Evolutionary conservation across 1,140 invertebrate genomes (phyloP).

Genomic region (Leptopilina clavipes): DNA sequence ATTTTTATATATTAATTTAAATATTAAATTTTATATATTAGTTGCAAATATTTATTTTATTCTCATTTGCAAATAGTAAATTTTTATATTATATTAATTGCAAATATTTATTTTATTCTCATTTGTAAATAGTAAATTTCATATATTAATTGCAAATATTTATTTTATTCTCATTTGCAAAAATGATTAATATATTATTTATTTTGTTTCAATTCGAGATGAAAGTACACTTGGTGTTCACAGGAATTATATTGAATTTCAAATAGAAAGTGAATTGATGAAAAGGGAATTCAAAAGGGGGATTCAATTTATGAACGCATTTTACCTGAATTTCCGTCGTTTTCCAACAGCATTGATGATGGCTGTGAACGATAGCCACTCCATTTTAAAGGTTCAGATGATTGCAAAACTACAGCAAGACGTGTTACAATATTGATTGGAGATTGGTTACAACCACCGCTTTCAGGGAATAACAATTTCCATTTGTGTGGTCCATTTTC

Average conservation of each 20-base stretch:
- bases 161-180: too few relatives aligned
- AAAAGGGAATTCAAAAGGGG: neutral
- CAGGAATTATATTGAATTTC: neutral
- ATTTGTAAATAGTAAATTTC: too few relatives aligned
- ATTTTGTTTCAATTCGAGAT: neutral
- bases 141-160: too few relatives aligned
- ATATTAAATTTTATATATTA: too few relatives aligned
- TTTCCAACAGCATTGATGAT: slow-evolving; percentile 55
- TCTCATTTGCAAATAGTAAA: too few relatives aligned
- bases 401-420: slow-evolving; percentile 51
- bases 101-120: too few relatives aligned
- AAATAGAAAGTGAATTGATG: neutral
- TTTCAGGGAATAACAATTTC: slow-evolving; percentile 55
- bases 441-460: slow-evolving; percentile 55
- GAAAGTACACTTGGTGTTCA: neutral
- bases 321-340: slow-evolving; percentile 62
- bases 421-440: slow-evolving; percentile 71
- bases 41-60: too few relatives aligned
- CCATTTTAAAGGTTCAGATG: slow-evolving; percentile 60
- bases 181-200: too few relatives aligned
- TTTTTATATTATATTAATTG: too few relatives aligned
- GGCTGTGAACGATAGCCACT: slow-evolving; percentile 55
- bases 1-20: too few relatives aligned
- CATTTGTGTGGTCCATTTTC: slow-evolving; percentile 68
- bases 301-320: neutral